Evolutionary conservation across 2,113 vertebrate species (phyloP), one percentile per base, ranked within the genome.

Genomic region (Pelecanoides urinatrix): DNA sequence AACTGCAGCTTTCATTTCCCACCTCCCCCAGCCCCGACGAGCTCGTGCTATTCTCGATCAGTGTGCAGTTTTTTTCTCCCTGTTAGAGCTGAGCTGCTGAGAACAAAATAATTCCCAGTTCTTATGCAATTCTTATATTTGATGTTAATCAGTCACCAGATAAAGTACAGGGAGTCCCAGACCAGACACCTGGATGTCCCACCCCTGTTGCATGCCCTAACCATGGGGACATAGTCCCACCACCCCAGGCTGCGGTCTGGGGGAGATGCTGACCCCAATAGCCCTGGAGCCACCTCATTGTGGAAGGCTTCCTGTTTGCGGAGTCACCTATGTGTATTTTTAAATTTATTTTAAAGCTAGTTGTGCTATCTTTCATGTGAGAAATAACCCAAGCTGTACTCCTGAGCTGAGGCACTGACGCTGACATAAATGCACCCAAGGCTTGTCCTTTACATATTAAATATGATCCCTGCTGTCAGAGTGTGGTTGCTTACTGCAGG

Each of bases 21-120:
- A 12, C 30, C 18, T 81, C 61, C 12, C 16, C 25, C 8, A 0
- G 7, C 16, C 34, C 56, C 0, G 0, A 34, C 1, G 1, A 61
- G 11, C 58, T 78, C 0, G 0, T 30, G 62, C 45, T 81, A 0
- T 77, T 92, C 61, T 65, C 40, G 25, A 32, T 59, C 61, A 63
- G 11, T 3, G 5, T 36, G 66, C 0, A 2, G 4, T 16, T 67
- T 91, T 52, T 40, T 23, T 10, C n/a, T 82, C 50, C 88, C 66
- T 42, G 12, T 71, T 36, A 71, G 30, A 66, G 13, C 50, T 67
- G 70, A 82, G 23, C 73, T 84, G 45, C 75, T 74, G 68, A 80
- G 58, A 70, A 42, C 25, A 86, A 84, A 89, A 65, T 58, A 36
- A 66, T 45, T 89, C 10, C 40, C 23, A 79, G 26, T 61, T 73